Percentiles rank a stretch among this genome's conserved stretches.
These are phyloP conservation scores for Microctonus aethiopoides DNA, from an alignment of 2,888 invertebrate species.

Conservation along the genomic window DNA sequence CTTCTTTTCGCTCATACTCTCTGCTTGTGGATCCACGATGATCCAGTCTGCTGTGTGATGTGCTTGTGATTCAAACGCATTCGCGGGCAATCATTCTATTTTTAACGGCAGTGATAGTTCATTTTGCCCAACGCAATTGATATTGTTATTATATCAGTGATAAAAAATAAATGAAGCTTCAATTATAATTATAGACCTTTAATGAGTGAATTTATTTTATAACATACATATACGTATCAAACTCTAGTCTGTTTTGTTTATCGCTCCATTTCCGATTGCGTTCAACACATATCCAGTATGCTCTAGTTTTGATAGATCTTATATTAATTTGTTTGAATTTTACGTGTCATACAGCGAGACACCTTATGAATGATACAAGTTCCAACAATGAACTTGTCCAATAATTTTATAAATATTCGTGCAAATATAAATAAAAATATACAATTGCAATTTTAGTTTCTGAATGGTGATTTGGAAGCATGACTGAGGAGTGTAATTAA, in stretches of 20 bases:
- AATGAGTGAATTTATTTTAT: neutral
- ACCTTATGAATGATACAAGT: neutral
- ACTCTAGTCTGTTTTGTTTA: conserved; percentile 1
- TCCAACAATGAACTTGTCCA: neutral
- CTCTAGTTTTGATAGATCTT: conserved; percentile 18
- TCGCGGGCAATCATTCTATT: conserved; percentile 7
- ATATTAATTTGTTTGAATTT: conserved; percentile 6
- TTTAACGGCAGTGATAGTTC: neutral
- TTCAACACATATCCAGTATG: conserved; percentile 1
- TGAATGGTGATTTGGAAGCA: neutral
- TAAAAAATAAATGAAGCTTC: neutral
- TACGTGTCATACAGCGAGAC: neutral
- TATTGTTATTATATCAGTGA: neutral
- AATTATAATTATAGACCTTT: neutral
- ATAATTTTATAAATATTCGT: neutral
- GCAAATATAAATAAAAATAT: too few relatives aligned
- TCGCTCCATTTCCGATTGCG: conserved; percentile 33
- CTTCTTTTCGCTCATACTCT: neutral
- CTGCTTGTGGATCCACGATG: conserved; percentile 5
- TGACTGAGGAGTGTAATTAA: neutral
- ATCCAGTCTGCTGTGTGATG: conserved; percentile 30
- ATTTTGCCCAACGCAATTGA: neutral
- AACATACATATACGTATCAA: neutral
- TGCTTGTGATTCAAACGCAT: conserved; percentile 29
- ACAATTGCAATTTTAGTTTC: neutral